phyloP scores from a whole-genome alignment of 2,113 vertebrate species.

The Lathamus discolor region DNA sequence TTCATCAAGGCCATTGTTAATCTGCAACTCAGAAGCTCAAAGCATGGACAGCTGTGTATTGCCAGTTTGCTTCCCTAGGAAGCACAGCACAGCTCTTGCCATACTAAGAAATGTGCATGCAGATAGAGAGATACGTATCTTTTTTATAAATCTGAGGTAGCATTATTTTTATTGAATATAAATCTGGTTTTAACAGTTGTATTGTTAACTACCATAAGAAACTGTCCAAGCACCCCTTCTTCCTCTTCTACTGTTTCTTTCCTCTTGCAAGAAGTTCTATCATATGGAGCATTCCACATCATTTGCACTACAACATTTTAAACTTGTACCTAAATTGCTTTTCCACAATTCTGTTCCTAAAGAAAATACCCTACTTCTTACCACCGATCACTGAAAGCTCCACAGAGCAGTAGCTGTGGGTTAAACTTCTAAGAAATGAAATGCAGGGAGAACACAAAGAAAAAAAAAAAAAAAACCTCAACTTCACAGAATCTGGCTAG shows the following conservation, averaged over 20 bases:
- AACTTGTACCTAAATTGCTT: not conserved
- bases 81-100: not conserved
- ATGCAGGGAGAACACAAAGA: rapidly evolving
- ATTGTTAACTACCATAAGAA: not conserved
- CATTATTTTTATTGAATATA: not conserved
- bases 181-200: not conserved
- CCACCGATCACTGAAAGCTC: not conserved
- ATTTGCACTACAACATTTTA: not conserved
- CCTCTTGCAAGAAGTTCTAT: not conserved
- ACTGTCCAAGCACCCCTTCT: not conserved
- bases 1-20: not conserved
- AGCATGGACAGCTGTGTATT: not conserved
- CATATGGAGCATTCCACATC: not conserved
- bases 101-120: not conserved
- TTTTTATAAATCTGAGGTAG: not conserved
- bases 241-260: not conserved
- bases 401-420: not conserved
- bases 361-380: not conserved
- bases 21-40: not conserved
- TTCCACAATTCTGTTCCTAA: not conserved
- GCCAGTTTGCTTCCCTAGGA: not conserved
- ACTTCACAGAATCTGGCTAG: not conserved
- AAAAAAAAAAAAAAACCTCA: not conserved
- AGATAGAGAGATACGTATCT: rapidly evolving
- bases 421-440: not conserved